These are phyloP conservation scores for Coremacera marginata DNA, from an alignment of 2,888 invertebrate genomes.

Conservation along the genomic window DNA sequence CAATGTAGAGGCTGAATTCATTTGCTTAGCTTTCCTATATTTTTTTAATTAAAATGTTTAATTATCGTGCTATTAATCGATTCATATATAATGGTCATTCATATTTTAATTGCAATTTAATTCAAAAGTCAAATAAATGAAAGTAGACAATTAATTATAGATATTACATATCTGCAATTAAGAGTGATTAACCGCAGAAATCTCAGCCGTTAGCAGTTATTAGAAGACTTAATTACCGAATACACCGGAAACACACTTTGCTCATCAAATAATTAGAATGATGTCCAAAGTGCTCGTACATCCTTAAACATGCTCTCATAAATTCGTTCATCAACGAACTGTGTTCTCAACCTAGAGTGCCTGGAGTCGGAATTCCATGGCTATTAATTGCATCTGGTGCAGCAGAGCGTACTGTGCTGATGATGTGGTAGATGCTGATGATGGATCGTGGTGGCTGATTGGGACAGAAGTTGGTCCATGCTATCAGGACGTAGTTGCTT, in stretches of 20 bases:
- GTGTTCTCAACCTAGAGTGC: neutral
- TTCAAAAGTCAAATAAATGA: neutral
- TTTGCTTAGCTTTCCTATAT: too few relatives aligned
- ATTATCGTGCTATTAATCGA: constrained; percentile 3
- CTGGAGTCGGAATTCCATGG: neutral
- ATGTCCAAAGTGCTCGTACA: constrained; percentile 18
- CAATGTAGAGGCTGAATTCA: too few relatives aligned
- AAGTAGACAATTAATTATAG: neutral
- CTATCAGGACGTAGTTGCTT: neutral
- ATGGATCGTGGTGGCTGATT: neutral
- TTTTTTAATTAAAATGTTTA: constrained; percentile 25
- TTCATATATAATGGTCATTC: constrained; percentile 1
- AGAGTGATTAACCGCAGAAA: too few relatives aligned
- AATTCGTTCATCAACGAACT: neutral
- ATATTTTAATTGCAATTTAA: constrained; percentile 10
- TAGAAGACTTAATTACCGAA: constrained; percentile 12
- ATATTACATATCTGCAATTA: too few relatives aligned
- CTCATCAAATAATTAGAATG: constrained; percentile 19
- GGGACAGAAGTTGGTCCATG: constrained; percentile 6
- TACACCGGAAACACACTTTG: neutral
- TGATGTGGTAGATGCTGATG: constrained; percentile 1
- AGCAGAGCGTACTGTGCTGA: neutral
- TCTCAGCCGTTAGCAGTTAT: neutral
- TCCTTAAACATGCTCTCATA: neutral
- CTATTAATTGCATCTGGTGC: constrained; percentile 24